Evolutionary conservation across 2,888 invertebrate genomes (phyloP).

Genomic region (Strigamia maritima): DNA sequence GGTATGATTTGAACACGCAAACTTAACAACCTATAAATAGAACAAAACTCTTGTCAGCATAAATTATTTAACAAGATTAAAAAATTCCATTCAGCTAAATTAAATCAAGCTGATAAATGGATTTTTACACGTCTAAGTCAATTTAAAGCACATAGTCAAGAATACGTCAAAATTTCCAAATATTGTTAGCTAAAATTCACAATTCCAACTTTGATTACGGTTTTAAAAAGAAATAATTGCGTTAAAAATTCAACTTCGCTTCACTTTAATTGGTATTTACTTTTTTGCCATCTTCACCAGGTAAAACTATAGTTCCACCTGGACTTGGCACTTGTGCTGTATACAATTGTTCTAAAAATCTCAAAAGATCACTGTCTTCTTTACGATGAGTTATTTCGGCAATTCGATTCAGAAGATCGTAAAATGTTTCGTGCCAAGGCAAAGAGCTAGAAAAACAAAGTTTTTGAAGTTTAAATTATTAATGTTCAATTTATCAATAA

Average conservation of each 20-base stretch:
- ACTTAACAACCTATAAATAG: background rate
- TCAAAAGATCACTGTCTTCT: slow-evolving; percentile 60
- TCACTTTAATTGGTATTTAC: background rate
- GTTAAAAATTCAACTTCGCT: no score
- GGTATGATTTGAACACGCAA: slow-evolving; percentile 67
- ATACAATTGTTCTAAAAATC: slow-evolving; percentile 67
- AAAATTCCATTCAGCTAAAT: no score
- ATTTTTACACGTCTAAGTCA: no score
- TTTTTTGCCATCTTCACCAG: background rate
- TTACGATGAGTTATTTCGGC: slow-evolving; percentile 68
- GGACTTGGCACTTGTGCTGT: slow-evolving; percentile 66
- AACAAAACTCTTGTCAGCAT: background rate
- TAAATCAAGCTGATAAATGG: no score
- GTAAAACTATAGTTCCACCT: slow-evolving; percentile 51
- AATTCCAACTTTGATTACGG: no score
- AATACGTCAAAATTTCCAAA: no score
- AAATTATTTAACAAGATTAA: background rate
- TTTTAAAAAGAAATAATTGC: no score
- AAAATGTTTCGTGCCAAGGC: slow-evolving; percentile 96
- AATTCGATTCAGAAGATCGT: slow-evolving; percentile 76
- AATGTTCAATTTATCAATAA: background rate
- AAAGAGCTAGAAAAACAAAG: slow-evolving; percentile 73
- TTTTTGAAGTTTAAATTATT: no score
- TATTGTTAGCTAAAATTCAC: no score
- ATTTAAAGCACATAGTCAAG: no score